phyloP scores from a whole-genome alignment of 2,888 invertebrate genomes.

The Drosophila lacicola region DNA sequence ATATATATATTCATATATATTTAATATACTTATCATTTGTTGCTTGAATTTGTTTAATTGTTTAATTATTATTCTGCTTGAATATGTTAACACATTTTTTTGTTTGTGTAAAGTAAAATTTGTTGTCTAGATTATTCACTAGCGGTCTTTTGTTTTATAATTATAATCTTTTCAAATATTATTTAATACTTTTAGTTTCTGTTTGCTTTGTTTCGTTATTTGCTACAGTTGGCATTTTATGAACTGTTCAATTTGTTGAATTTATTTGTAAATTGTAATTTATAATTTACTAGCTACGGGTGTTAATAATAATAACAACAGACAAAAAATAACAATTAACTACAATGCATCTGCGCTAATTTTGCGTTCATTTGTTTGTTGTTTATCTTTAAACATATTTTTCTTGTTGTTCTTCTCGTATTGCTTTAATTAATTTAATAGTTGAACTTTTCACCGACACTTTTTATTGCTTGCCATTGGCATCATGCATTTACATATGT shows the following conservation, averaged over 20 bases:
- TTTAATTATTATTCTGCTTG: slow-evolving; percentile 42
- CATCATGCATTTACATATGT: slow-evolving; percentile 28
- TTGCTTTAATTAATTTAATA: slow-evolving; percentile 51
- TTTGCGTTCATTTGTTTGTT: slow-evolving; percentile 27
- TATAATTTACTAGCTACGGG: slow-evolving; percentile 59
- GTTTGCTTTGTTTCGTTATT: slow-evolving; percentile 13
- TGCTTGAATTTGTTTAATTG: slow-evolving; percentile 9
- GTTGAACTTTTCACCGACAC: slow-evolving; percentile 56
- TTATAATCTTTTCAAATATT: slow-evolving; percentile 13
- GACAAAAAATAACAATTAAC: slow-evolving; percentile 57
- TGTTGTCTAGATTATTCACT: slow-evolving; percentile 63
- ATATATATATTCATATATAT: slow-evolving; percentile 11
- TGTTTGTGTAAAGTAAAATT: slow-evolving; percentile 60
- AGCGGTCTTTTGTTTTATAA: slow-evolving; percentile 25
- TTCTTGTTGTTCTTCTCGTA: slow-evolving; percentile 25
- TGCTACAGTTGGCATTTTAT: slow-evolving; percentile 51
- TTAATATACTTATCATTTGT: slow-evolving; percentile 21
- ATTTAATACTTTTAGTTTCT: slow-evolving; percentile 50
- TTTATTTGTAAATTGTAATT: slow-evolving; percentile 20
- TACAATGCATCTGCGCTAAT: slow-evolving; percentile 40
- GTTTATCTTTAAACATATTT: neutral
- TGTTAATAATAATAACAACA: slow-evolving; percentile 62
- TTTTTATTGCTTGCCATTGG: slow-evolving; percentile 57
- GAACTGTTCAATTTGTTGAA: slow-evolving; percentile 26
- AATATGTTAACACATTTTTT: slow-evolving; percentile 48